Percentiles rank a stretch among this genome's conserved stretches.
phyloP scores from a whole-genome alignment of 2,888 invertebrate genomes.

The Chrysina gloriosa region DNA sequence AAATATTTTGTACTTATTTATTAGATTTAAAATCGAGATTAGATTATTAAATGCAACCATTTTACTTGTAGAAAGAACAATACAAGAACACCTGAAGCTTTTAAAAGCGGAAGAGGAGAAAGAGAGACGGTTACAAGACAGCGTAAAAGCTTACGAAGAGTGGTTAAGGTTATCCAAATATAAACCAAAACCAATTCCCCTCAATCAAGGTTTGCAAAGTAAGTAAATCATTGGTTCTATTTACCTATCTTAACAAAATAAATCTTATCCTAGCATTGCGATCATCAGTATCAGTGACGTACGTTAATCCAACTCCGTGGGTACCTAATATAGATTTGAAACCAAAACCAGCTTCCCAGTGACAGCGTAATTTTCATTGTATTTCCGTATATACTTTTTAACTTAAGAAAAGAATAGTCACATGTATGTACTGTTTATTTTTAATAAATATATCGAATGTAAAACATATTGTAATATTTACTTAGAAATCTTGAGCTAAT shows the following conservation, averaged over 20 bases:
- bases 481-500: background rate
- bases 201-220: constrained; percentile 74
- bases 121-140: constrained; percentile 67
- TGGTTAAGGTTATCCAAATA: constrained; percentile 74
- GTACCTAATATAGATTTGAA: constrained; percentile 59
- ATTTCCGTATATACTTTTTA: constrained; percentile 43
- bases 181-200: constrained; percentile 72
- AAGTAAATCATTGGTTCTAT: constrained; percentile 51
- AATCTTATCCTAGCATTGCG: constrained; percentile 69
- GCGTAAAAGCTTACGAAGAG: constrained; percentile 71
- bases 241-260: constrained; percentile 11
- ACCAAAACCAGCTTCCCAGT: constrained; percentile 49
- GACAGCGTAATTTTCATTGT: constrained; percentile 41
- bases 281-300: constrained; percentile 73
- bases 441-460: constrained; percentile 42
- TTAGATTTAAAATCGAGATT: no score
- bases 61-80: constrained; percentile 57
- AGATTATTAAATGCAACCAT: no score
- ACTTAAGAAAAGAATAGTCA: constrained; percentile 42
- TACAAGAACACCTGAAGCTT: constrained; percentile 60
- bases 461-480: background rate
- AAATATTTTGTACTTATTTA: no score
- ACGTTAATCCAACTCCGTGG: constrained; percentile 76
- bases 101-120: constrained; percentile 68
- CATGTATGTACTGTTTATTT: constrained; percentile 44